Conservation (phyloP, 2,113 vertebrate species). For the Genyomyrus donnyi region DNA sequence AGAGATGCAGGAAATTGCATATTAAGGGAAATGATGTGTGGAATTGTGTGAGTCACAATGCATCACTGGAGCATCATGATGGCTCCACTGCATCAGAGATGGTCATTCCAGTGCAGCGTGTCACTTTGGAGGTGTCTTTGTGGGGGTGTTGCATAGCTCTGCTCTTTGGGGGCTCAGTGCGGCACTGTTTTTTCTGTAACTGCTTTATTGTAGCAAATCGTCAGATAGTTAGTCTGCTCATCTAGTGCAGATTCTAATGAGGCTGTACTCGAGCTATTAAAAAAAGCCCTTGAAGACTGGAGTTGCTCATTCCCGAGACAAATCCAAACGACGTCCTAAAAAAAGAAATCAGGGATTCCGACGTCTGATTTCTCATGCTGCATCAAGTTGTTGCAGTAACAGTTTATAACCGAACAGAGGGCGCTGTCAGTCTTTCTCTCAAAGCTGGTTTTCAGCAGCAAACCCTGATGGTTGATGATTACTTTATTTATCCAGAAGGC, state of each 20-base stretch:
- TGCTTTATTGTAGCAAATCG: not conserved
- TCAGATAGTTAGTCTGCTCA: not conserved
- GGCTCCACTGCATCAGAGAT: not conserved
- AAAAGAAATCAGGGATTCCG: not conserved
- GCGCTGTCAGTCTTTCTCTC: not conserved
- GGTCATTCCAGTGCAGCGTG: not conserved
- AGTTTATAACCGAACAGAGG: not conserved
- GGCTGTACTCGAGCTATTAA: not conserved
- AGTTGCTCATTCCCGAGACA: not conserved
- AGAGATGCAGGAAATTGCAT: not conserved
- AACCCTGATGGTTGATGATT: not conserved
- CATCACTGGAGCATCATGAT: not conserved
- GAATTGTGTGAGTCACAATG: not conserved
- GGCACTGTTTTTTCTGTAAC: not conserved
- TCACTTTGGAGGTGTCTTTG: not conserved
- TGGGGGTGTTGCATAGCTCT: not conserved
- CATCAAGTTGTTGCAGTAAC: constrained; percentile 11
- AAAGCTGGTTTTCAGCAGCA: not conserved
- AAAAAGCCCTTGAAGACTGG: not conserved
- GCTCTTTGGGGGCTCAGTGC: not conserved
- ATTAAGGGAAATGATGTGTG: not conserved
- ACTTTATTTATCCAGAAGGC: not conserved
- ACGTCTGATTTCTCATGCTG: not conserved
- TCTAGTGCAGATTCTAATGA: not conserved
- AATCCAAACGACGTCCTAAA: not conserved